Evolutionary conservation across 2,888 invertebrate genomes (phyloP), one percentile per base, ranked within the genome.

Genomic region (Eristalis intricaria): DNA sequence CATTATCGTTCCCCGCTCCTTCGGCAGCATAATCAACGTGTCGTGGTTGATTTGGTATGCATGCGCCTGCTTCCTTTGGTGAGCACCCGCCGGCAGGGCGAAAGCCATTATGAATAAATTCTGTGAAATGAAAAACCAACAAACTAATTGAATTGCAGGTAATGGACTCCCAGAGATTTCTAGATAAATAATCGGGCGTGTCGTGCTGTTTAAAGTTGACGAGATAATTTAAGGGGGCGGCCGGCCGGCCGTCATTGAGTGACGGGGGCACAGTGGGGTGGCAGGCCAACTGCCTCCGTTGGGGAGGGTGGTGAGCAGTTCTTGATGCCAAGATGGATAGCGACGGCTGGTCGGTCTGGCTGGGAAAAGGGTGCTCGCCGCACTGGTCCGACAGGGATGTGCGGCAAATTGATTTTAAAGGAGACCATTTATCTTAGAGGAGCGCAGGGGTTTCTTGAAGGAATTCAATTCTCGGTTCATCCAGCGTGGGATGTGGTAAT

Each of bases 101-200:
- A 75, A 69, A 81, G 64, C 56, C 40, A 84, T 84, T 84, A 80
- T 79, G 78, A 79, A 84, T 84, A 76, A 80, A 84, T 84, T 84
- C 50, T 35, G 26, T 76, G 63, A 84, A 84, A 87, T 87, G 87
- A 80, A 87, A 87, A 87, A 79, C 79, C 83, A 71, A 84, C 71
- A 76, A 26, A 68, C 79, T 87, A 87, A 87, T 84, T 79, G 77
- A 84, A 87, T 87, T 84, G 84, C 40, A 76, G 79, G 65, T 87
- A 87, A 87, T 87, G 87, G 87, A 79, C 84, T 76, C 77, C 79
- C 71, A 64, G 71, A 65, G 87, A 84, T 84, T 73, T 79, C 73
- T 80, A 69, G 70, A 69, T 74, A 75, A 78, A 70, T 78, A 75
- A 82, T 56, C 70, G 65, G 78, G 68, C 66, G 32, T 76, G 87